A percentile compares a stretch with the other conserved stretches of the same genome.
These are phyloP conservation scores for Dissostichus mawsoni DNA, from an alignment of 2,113 vertebrate species.

Conservation along the genomic window DNA sequence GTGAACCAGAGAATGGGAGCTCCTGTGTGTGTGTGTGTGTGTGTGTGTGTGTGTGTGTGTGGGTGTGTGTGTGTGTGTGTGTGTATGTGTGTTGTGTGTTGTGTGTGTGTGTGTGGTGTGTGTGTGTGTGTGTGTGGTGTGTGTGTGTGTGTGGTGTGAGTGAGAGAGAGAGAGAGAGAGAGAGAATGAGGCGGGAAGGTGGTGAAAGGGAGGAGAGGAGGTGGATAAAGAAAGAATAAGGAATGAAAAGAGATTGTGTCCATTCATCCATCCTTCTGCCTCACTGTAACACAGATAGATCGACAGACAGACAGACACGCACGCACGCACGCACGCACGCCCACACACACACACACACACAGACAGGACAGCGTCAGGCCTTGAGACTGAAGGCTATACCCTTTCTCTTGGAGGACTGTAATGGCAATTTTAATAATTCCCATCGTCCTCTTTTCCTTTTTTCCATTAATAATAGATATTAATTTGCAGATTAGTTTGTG, in stretches of 20 bases:
- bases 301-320: not conserved
- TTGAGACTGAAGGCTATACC: no score
- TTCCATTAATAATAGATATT: no score
- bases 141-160: slow-evolving; percentile 21
- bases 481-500: no score
- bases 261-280: slow-evolving; percentile 8
- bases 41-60: slow-evolving; percentile 34
- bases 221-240: slow-evolving; percentile 11
- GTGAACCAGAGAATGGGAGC: slow-evolving; percentile 56
- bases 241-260: slow-evolving; percentile 8
- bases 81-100: slow-evolving; percentile 22
- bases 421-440: no score
- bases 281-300: not conserved
- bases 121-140: slow-evolving; percentile 33
- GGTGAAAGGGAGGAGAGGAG: not conserved
- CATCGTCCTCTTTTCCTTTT: no score
- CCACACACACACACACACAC: slow-evolving; percentile 20
- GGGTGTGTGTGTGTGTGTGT: slow-evolving; percentile 30
- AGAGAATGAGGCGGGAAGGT: not conserved
- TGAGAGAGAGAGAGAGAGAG: not conserved
- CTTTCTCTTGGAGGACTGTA: no score
- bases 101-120: slow-evolving; percentile 27
- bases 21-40: slow-evolving; percentile 29
- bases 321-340: slow-evolving; percentile 28
- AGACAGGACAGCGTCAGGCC: not conserved